Conservation (phyloP, 1,140 invertebrate species). For the Lutraria rhynchaena region DNA sequence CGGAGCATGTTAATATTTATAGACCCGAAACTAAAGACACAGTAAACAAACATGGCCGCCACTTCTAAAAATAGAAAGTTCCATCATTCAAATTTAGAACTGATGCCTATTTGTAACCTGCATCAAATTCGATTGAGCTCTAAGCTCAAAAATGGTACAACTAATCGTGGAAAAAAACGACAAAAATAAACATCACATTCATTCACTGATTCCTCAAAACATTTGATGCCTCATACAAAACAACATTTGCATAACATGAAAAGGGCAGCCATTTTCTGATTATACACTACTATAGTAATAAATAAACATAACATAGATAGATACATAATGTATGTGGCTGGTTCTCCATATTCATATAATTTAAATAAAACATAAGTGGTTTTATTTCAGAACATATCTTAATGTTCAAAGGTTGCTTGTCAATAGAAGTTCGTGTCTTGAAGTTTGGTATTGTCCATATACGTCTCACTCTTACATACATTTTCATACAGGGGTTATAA, state of each 20-base stretch:
- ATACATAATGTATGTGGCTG: too few relatives aligned
- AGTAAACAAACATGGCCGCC: conserved; percentile 7
- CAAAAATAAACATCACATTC: conserved; percentile 36
- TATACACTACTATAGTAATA: too few relatives aligned
- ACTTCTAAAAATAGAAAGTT: background rate
- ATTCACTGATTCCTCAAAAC: conserved; percentile 5
- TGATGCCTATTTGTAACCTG: background rate
- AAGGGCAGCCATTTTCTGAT: conserved; percentile 30
- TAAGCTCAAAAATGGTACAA: conserved; percentile 43
- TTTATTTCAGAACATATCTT: too few relatives aligned
- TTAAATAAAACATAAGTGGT: too few relatives aligned
- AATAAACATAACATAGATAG: too few relatives aligned
- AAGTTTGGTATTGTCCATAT: too few relatives aligned
- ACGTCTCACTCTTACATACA: too few relatives aligned
- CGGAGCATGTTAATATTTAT: conserved; percentile 21
- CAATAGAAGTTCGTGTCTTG: too few relatives aligned
- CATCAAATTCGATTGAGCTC: conserved; percentile 10
- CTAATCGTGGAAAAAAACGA: conserved; percentile 43
- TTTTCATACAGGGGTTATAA: too few relatives aligned
- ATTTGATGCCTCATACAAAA: conserved; percentile 7
- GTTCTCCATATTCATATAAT: too few relatives aligned
- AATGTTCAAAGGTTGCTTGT: too few relatives aligned
- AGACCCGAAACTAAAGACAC: conserved; percentile 21
- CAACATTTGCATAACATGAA: conserved; percentile 5
- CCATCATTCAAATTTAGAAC: too few relatives aligned